phyloP scores from a whole-genome alignment of 1,140 invertebrate species.

The Acyrthosiphon pisum region DNA sequence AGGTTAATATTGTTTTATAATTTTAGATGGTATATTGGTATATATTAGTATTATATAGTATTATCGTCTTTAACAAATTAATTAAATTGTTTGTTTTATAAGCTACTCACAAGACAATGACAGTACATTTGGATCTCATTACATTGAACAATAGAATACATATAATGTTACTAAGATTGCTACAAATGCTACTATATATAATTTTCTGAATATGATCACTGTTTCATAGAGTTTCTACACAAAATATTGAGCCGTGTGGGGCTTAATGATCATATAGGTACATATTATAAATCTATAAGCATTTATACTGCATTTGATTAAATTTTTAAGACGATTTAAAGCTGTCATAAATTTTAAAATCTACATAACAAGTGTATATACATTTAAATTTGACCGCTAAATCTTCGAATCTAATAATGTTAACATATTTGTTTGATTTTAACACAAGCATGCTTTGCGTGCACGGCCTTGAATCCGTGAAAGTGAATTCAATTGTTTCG shows the following conservation, averaged over 20 bases:
- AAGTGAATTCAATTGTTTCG: constrained; percentile 26
- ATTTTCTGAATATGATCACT: background rate
- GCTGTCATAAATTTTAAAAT: background rate
- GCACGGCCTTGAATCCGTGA: constrained; percentile 4
- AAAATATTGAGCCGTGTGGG: background rate
- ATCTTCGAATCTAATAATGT: background rate
- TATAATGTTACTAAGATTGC: too few relatives aligned
- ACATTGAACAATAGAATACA: background rate
- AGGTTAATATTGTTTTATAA: background rate
- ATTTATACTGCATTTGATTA: background rate
- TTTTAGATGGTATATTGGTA: background rate
- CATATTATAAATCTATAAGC: too few relatives aligned
- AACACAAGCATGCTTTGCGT: background rate
- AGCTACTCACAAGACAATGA: background rate
- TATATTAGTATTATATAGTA: background rate
- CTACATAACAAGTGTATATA: background rate
- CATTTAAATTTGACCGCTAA: background rate
- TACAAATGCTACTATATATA: too few relatives aligned
- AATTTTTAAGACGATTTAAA: background rate
- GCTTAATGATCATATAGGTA: background rate
- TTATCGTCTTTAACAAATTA: background rate
- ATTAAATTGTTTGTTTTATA: background rate
- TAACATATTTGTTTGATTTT: background rate
- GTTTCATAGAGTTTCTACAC: background rate
- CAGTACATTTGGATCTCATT: background rate